A percentile compares a stretch with the other conserved stretches of the same genome.
Conservation (phyloP, 2,888 invertebrate genomes). For the Apamea sordens region DNA sequence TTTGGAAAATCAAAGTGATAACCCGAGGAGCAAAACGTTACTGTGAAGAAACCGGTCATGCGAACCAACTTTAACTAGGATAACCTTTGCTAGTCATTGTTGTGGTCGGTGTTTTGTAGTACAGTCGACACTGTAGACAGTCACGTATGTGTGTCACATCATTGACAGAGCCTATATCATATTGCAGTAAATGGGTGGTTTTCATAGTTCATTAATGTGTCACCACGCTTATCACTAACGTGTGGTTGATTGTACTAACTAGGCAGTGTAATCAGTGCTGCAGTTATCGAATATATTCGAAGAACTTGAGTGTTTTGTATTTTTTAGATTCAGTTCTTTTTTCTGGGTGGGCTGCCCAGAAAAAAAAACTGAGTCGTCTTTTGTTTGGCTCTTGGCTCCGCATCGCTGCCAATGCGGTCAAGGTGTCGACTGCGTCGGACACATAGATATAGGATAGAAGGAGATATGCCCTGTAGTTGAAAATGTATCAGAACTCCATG, state of each 20-base stretch:
- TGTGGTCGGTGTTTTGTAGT: not conserved
- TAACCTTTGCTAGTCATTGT: not conserved
- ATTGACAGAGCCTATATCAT: not conserved
- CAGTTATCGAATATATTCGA: not conserved
- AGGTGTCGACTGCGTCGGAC: too few species aligned
- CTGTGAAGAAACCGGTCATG: slow-evolving; percentile 37
- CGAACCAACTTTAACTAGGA: slow-evolving; percentile 19
- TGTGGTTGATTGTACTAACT: not conserved
- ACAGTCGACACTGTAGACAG: not conserved
- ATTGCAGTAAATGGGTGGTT: not conserved
- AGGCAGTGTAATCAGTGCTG: not conserved
- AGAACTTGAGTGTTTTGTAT: not conserved
- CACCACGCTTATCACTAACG: not conserved
- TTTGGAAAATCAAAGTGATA: slow-evolving; percentile 64
- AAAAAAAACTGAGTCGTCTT: too few species aligned
- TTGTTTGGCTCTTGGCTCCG: too few species aligned
- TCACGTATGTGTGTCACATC: not conserved
- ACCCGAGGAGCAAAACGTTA: slow-evolving; percentile 16
- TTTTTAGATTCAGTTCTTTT: not conserved
- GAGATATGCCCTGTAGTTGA: too few species aligned
- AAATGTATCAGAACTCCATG: too few species aligned
- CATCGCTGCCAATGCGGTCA: too few species aligned
- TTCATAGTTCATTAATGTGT: not conserved
- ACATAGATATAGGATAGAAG: too few species aligned
- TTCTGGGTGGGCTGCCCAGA: too few species aligned